phyloP scores from a whole-genome alignment of 2,888 invertebrate species.

The Sphaerophoria rueppellii region DNA sequence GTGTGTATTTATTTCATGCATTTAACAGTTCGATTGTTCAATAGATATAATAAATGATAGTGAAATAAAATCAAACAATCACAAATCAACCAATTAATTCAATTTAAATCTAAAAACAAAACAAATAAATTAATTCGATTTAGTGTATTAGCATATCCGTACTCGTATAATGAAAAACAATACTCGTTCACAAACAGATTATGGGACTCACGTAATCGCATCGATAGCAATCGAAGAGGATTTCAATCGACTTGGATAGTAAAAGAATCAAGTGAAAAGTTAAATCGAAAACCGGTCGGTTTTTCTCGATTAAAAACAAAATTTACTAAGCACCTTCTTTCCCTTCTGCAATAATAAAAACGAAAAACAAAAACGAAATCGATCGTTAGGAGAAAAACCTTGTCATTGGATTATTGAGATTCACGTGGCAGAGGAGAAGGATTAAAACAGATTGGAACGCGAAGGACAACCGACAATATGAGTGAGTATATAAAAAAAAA shows the following conservation, averaged over 20 bases:
- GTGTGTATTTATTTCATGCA: slow-evolving; percentile 12
- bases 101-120: slow-evolving; percentile 5
- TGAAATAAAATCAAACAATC: slow-evolving; percentile 28
- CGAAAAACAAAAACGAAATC: neutral
- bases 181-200: slow-evolving; percentile 58
- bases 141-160: slow-evolving; percentile 19
- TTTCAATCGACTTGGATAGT: slow-evolving; percentile 64
- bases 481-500: slow-evolving; percentile 48
- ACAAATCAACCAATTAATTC: slow-evolving; percentile 29
- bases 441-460: slow-evolving; percentile 55
- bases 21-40: slow-evolving; percentile 9
- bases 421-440: slow-evolving; percentile 33
- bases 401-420: slow-evolving; percentile 69
- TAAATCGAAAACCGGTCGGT: slow-evolving; percentile 22
- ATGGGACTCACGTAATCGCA: slow-evolving; percentile 68
- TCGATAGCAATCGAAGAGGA: slow-evolving; percentile 64
- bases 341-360: neutral
- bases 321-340: neutral
- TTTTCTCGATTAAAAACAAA: neutral
- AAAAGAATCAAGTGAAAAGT: slow-evolving; percentile 25
- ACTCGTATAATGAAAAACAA: slow-evolving; percentile 58
- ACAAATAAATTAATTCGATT: slow-evolving; percentile 26
- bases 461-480: slow-evolving; percentile 56
- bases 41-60: slow-evolving; percentile 8
- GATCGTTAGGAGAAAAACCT: slow-evolving; percentile 29